Base-by-base conservation (phyloP, 2,113 vertebrate species). In the Hassar affinis region DNA sequence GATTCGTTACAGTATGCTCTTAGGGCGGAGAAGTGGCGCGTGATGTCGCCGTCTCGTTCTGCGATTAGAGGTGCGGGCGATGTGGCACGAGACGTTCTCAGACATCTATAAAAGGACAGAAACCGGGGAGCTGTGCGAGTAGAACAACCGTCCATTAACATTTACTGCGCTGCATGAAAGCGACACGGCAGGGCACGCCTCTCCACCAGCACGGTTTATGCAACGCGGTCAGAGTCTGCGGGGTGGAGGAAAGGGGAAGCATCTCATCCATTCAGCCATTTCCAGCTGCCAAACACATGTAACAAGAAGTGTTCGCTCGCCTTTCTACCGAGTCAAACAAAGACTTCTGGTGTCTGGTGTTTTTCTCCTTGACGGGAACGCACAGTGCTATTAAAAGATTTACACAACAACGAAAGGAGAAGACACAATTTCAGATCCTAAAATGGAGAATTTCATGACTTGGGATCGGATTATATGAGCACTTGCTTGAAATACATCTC, bases 61-160 rank as follows among this genome's bases (percentile, higher is more conserved):
- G 56, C 38, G 79, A 82, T 75, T 74, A 64, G 75, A 33, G 64
- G 81, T 68, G 71, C 42, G 61, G 61, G 56, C 57, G 80, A 87
- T 56, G 79, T 87, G 68, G 52, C 52, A n/a, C 22, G 52, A 52
- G 81, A 82, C 66, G 33, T 74, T 71, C 80, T 82, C 76, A 69
- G 49, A 51, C 49, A 27, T n/a, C 80, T 85, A 85, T 87, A 85
- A 87, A 87, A 83, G 80, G 83, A 85, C n/a, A 78, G 15, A 80
- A 78, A 6, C 27, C 27, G 15, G 18, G 25, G 49, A 78, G 33
- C 54, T 76, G 27, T 71, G 49, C 15, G 61, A 42, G 49, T 38
- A 18, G 57, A 88, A 68, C 82, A 85, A 81, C 80, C 76, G 66
- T 82, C 90, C 84, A 88, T 92, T 91, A 90, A 85, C 84, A 80